Percentiles rank a stretch among this genome's conserved stretches.
phyloP scores from a whole-genome alignment of 1,140 invertebrate genomes.

The Drosophila triauraria region DNA sequence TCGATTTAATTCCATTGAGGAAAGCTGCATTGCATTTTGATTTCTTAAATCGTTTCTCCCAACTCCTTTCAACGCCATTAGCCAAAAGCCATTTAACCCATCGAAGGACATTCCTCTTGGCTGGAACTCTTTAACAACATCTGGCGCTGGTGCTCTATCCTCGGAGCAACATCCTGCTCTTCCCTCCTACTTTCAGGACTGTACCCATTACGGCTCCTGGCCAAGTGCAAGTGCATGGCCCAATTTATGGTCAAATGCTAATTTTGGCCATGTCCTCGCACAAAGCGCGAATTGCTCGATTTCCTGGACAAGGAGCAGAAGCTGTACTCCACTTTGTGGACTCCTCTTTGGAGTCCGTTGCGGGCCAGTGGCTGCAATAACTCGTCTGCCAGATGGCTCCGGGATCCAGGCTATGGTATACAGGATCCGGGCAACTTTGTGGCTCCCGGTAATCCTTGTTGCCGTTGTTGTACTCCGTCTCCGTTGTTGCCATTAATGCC shows the following conservation, averaged over 20 bases:
- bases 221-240: conserved; percentile 57
- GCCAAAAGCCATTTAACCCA: conserved; percentile 2
- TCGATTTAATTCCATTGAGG: background rate
- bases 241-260: conserved; percentile 77
- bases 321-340: conserved; percentile 30
- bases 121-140: conserved; percentile 35
- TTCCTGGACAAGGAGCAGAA: conserved; percentile 8
- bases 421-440: conserved; percentile 50
- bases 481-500: conserved; percentile 60
- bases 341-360: conserved; percentile 30
- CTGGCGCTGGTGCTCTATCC: conserved; percentile 17
- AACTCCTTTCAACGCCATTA: background rate
- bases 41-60: background rate
- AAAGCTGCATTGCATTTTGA: background rate
- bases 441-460: conserved; percentile 70
- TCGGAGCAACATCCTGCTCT: conserved; percentile 8
- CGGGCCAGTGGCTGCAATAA: conserved; percentile 64
- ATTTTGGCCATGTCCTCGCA: conserved; percentile 69
- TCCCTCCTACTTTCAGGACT: conserved; percentile 5
- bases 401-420: background rate
- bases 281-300: conserved; percentile 65
- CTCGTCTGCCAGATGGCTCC: conserved; percentile 59
- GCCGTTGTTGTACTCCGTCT: conserved; percentile 59
- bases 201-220: conserved; percentile 28
- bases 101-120: conserved; percentile 6